Evolutionary conservation across 1,140 invertebrate species (phyloP).

Genomic region (Telenomus remus): DNA sequence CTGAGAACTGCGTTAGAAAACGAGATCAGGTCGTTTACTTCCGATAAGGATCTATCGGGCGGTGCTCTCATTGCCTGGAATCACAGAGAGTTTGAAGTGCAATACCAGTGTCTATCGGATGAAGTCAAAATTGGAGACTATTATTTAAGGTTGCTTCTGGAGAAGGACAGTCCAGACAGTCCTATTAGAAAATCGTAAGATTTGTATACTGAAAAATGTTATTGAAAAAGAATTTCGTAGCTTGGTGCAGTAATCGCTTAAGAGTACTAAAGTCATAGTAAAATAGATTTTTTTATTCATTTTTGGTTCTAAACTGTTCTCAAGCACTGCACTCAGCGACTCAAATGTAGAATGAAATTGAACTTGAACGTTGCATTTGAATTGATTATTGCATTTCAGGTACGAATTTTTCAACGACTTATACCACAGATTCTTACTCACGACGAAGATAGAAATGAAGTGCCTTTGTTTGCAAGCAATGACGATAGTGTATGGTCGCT

Average conservation of each 20-base stretch:
- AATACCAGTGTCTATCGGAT: slow-evolving; percentile 94
- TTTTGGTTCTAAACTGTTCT: too few relatives aligned
- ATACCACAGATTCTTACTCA: slow-evolving; percentile 96
- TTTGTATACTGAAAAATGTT: not conserved
- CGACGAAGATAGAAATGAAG: slow-evolving; percentile 93
- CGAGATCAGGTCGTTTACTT: slow-evolving; percentile 92
- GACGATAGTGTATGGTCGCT: slow-evolving; percentile 96
- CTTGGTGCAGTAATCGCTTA: too few relatives aligned
- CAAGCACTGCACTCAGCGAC: too few relatives aligned
- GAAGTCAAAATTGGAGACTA: slow-evolving; percentile 99
- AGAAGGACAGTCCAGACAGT: slow-evolving; percentile 91
- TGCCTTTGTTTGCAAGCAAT: slow-evolving; percentile 98
- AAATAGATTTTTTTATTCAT: too few relatives aligned
- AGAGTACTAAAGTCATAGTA: too few relatives aligned
- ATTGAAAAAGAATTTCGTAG: not conserved
- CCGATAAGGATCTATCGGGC: slow-evolving; percentile 92
- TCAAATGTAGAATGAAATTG: too few relatives aligned
- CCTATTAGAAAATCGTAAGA: slow-evolving; percentile 90
- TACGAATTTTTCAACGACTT: slow-evolving; percentile 99
- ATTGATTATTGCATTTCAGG: slow-evolving; percentile 74
- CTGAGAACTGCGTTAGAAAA: slow-evolving; percentile 93
- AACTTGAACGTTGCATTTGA: not conserved
- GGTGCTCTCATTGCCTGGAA: slow-evolving; percentile 95
- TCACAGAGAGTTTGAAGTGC: slow-evolving; percentile 96
- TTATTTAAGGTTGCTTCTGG: slow-evolving; percentile 94